Evolutionary conservation across 2,113 vertebrate species (phyloP).

Genomic region (Entelurus aequoreus): DNA sequence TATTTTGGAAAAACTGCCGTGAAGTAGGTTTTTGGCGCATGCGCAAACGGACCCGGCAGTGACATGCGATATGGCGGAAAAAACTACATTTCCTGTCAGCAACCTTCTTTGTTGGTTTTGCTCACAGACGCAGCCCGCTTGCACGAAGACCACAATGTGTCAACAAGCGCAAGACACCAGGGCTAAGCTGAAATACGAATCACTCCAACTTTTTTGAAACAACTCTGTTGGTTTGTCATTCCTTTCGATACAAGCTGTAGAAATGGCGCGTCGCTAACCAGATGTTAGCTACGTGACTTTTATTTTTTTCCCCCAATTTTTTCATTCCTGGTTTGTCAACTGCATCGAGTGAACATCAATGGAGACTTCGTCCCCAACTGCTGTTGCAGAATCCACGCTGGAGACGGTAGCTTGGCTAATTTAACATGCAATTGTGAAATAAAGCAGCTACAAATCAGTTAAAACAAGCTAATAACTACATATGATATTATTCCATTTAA

Average conservation of each 20-base stretch:
- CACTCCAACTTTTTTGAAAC: constrained; percentile 4
- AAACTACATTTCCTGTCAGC: constrained; percentile 57
- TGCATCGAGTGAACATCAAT: constrained; percentile 34
- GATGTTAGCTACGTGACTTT: neutral
- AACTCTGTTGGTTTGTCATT: constrained; percentile 4
- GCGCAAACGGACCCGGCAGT: no score
- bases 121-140: accelerated
- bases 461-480: neutral
- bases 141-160: accelerated
- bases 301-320: neutral
- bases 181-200: accelerated
- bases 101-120: constrained; percentile 20
- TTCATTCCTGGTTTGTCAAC: no score
- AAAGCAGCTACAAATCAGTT: neutral
- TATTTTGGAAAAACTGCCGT: no score
- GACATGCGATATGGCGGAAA: no score
- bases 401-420: constrained; percentile 37
- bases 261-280: constrained; percentile 2
- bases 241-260: constrained; percentile 2
- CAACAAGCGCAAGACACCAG: accelerated
- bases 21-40: no score
- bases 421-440: neutral
- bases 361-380: constrained; percentile 48
- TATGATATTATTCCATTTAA: no score
- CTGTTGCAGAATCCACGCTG: constrained; percentile 18